Evolutionary conservation across 1,140 invertebrate genomes (phyloP), one percentile per base, ranked within the genome.

Genomic region (Chrysomallon squamiferum): DNA sequence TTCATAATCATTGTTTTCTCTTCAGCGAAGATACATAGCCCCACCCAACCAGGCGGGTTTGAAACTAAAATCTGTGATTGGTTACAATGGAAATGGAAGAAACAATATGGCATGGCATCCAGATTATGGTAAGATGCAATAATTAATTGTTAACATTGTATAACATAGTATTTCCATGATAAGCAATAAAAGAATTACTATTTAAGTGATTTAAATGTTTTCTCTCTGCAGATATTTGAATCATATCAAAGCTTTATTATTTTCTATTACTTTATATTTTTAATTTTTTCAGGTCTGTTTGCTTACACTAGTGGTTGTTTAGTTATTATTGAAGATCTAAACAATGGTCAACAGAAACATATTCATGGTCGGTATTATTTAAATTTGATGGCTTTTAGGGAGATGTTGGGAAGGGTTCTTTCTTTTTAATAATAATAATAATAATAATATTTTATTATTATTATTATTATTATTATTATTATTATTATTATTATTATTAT

Each of bases 31-130:
- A 29, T 85, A 85, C 59, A 76, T 76, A 58, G 82, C 82, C 3
- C 82, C 82, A n/a, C 81, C 81, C 6, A 81, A 84, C 43, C 81
- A 85, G 66, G 81, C 82, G 32, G 83, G 84, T 11, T 56, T 85
- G 22, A 75, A 73, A 50, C 68, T 86, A 38, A 77, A 74, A 27
- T 79, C 80, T 66, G 77, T 83, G 3, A 79, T 86, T 56, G 84
- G 84, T 4, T 86, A 81, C 56, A 86, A 85, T 78, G 83, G 84
- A 0, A 83, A 83, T 76, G 82, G 81, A 3, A 71, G 80, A 47
- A 70, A 71, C 54, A 84, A 84, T 66, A 79, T 85, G 74, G 73
- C 83, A 7, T 85, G 83, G 83, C 75, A 81, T 41, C 70, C 81
- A 43, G 82, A 84, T 59, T 76, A 79, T 68, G 82, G 83, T 82